Evolutionary conservation across 1,140 invertebrate genomes (phyloP).

Genomic region (Aradophagus sp.): DNA sequence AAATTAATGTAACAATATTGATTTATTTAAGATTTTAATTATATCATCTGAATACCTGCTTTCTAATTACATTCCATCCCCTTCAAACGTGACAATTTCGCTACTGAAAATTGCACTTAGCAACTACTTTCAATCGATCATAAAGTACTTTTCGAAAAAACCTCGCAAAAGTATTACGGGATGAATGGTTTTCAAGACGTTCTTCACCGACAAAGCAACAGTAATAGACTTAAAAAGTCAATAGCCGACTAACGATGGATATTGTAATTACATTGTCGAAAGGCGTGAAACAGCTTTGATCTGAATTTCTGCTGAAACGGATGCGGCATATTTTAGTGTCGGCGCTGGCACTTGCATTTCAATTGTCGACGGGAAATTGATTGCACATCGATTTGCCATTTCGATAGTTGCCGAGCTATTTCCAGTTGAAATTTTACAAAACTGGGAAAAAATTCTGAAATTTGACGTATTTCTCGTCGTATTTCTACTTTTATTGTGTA

Average conservation of each 20-base stretch:
- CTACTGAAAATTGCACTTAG: no score
- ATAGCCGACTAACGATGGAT: constrained; percentile 44
- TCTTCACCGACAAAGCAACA: constrained; percentile 18
- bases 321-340: constrained; percentile 24
- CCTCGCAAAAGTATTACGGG: constrained; percentile 10
- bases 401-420: neutral
- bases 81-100: no score
- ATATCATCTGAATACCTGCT: no score
- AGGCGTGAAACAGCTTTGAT: constrained; percentile 37
- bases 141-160: neutral
- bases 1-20: no score
- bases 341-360: constrained; percentile 24
- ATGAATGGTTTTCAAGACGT: constrained; percentile 7
- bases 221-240: constrained; percentile 41
- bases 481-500: no score
- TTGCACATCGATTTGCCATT: constrained; percentile 29
- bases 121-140: no score
- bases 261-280: constrained; percentile 44
- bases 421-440: no score
- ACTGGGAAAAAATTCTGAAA: no score
- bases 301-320: constrained; percentile 39
- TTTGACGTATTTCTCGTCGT: no score
- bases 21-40: no score
- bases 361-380: constrained; percentile 30
- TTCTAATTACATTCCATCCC: no score